These are phyloP conservation scores for Lycopodina hypogea DNA, from an alignment of 37 sponge, comb jelly and placozoan species.

Conservation along the genomic window DNA sequence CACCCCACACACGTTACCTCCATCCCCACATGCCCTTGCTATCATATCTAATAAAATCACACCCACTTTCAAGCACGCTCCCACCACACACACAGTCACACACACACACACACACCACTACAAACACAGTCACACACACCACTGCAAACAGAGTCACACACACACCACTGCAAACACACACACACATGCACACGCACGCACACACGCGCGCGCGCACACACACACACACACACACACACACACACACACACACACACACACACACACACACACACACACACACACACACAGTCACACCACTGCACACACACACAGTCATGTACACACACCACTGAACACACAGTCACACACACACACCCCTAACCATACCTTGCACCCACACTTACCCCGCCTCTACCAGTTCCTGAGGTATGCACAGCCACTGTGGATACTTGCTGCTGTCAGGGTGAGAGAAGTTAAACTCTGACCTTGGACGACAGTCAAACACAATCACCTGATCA, in stretches of 20 bases:
- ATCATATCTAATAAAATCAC: too few species aligned
- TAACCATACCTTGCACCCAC: background rate
- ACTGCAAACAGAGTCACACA: too few species aligned
- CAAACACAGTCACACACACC: too few species aligned
- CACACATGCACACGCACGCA: too few species aligned
- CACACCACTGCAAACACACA: too few species aligned
- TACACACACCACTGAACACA: slow-evolving; percentile 1
- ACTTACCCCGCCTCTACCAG: slow-evolving; percentile 41
- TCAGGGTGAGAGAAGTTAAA: slow-evolving; percentile 52
- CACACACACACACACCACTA: too few species aligned
- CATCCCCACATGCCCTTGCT: too few species aligned
- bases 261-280: background rate
- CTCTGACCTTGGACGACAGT: slow-evolving; percentile 50
- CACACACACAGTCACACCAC: background rate
- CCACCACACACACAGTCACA: too few species aligned
- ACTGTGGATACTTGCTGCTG: slow-evolving; percentile 69
- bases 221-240: background rate
- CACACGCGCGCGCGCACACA: background rate
- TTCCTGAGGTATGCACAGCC: slow-evolving; percentile 72
- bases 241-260: background rate
- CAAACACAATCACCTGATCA: slow-evolving; percentile 55
- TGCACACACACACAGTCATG: slow-evolving; percentile 1
- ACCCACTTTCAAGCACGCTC: too few species aligned
- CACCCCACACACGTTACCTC: background rate
- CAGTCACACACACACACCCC: background rate